Base-by-base conservation (phyloP, 64 coral and sea anemone genomes). In the Pocillopora verrucosa region DNA sequence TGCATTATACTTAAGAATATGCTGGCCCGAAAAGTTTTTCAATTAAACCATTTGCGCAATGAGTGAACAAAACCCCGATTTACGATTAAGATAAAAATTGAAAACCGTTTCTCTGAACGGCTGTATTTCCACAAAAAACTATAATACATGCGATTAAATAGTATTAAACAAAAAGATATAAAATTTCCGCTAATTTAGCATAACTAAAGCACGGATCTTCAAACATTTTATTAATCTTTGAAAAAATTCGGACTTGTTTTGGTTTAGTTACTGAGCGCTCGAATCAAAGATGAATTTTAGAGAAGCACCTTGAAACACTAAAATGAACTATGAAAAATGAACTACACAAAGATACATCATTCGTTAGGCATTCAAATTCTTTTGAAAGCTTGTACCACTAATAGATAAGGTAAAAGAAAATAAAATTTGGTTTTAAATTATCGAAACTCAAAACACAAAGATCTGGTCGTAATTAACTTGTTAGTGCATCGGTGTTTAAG, bases 371-470 rank as follows among this genome's bases (percentile, higher is more conserved):
- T 79, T 17, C 76, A 59, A 58, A 59, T 62, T 30, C 69, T 11
- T 85, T 65, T 72, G 72, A 85, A 38, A 72, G 67, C 82, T 65
- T 19, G 20, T 65, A 37, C 61, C 65, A 13, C 37, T 56, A 85
- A 85, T 85, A 72, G 63, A 72, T 85, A 70, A 85, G 37, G 16
- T 72, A 72, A 58, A 85, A 20, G 9, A 72, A 85, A 85, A 57
- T 81, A 81, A 61, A 63, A 81, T 62, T 62, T 81, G 59, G 60
- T 81, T 81, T 81, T 15, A 81, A 81, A 81, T 81, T 35, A 81
- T 81, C 79, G 60, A 61, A 30, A 59, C 56, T 59, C 57, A 79
- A 79, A 79, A 79, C 77, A 79, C 20, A 79, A 79, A 81, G 24
- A 58, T 26, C 63, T 72, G 82, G 34, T 58, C 35, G 64, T 85